phyloP scores from a whole-genome alignment of 1,140 invertebrate species.

The Calliphora vicina region DNA sequence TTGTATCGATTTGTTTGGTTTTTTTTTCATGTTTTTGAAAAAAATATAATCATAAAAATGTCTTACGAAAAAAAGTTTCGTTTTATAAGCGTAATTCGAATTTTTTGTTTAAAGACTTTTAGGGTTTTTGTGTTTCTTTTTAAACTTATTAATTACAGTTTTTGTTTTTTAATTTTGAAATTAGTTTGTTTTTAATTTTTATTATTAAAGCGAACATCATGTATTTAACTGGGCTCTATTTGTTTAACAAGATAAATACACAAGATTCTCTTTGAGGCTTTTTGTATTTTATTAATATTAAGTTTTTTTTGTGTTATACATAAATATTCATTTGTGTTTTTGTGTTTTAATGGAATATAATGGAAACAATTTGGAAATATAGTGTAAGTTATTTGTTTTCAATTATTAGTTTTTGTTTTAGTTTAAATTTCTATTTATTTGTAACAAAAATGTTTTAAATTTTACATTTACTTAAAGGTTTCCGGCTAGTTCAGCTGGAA shows the following conservation, averaged over 20 bases:
- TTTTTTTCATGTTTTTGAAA: not conserved
- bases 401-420: not conserved
- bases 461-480: too few relatives aligned
- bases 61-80: constrained; percentile 32
- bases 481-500: too few relatives aligned
- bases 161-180: not conserved
- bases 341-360: not conserved
- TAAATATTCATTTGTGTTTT: not conserved
- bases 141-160: not conserved
- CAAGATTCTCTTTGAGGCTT: not conserved
- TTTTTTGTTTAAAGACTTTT: constrained; percentile 32
- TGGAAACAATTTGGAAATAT: not conserved
- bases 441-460: too few relatives aligned
- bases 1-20: too few relatives aligned
- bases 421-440: not conserved
- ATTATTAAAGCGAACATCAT: not conserved
- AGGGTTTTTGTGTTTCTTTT: constrained; percentile 2
- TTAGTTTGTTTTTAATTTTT: not conserved
- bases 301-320: not conserved
- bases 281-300: not conserved
- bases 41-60: not conserved
- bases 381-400: constrained; percentile 7
- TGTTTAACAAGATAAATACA: constrained; percentile 17
- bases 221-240: constrained; percentile 26
- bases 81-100: constrained; percentile 33